Evolutionary conservation across 30 jellyfish, hydroid and myxozoan species (phyloP).

Genomic region (Hydractinia symbiolongicarpus): DNA sequence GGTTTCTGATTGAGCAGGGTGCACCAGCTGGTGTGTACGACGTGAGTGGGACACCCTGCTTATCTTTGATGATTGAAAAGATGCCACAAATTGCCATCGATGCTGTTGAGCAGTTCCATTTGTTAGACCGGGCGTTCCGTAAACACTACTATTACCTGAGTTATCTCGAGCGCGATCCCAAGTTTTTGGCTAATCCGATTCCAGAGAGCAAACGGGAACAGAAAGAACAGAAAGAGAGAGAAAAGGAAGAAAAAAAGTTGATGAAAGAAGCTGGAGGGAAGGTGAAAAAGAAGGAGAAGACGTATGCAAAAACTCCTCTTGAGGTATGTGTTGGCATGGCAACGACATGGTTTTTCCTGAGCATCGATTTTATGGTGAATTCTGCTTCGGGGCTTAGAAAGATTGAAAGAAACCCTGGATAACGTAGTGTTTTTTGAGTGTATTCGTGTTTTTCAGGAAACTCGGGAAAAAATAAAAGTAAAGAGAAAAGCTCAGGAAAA

Average conservation of each 20-base stretch:
- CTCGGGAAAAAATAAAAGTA: too few species aligned
- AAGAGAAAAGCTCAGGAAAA: too few species aligned
- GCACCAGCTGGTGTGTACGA: slow-evolving; percentile 99
- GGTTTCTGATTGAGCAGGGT: slow-evolving; percentile 95
- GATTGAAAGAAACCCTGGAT: too few species aligned
- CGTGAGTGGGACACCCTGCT: slow-evolving; percentile 96
- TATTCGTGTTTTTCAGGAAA: too few species aligned
- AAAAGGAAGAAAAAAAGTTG: slow-evolving; percentile 58
- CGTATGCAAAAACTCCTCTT: slow-evolving; percentile 90
- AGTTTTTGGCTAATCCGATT: slow-evolving; percentile 46
- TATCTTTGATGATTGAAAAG: slow-evolving; percentile 95
- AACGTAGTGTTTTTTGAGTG: too few species aligned
- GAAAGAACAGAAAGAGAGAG: slow-evolving; percentile 68
- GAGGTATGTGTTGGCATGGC: slow-evolving; percentile 45
- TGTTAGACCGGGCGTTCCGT: slow-evolving; percentile 94
- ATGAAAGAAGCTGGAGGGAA: slow-evolving; percentile 89
- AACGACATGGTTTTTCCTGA: too few species aligned
- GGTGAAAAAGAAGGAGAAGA: slow-evolving; percentile 63
- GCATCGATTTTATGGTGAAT: too few species aligned
- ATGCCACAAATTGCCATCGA: slow-evolving; percentile 99
- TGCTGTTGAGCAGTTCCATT: slow-evolving; percentile 96
- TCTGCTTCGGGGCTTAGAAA: too few species aligned
- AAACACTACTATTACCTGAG: slow-evolving; percentile 86
- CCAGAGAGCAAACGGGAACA: slow-evolving; percentile 75
- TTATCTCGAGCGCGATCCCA: slow-evolving; percentile 74